Percentiles rank a stretch among this genome's conserved stretches.
phyloP scores from a whole-genome alignment of 2,797 vertebrate genomes.

The Alca torda region DNA sequence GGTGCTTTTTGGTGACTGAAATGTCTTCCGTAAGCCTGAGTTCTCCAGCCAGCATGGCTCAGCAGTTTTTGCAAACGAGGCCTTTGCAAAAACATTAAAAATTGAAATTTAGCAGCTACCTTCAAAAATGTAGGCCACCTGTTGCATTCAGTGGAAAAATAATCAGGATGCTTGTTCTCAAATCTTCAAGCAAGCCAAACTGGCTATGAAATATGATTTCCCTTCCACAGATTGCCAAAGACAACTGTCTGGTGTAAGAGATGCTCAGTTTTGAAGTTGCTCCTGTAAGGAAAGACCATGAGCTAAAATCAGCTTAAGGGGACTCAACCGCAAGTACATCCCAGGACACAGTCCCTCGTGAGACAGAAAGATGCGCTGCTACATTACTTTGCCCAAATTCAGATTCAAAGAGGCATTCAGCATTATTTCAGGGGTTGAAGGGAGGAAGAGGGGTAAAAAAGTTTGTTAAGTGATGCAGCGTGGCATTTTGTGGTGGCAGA shows the following conservation, averaged over 20 bases:
- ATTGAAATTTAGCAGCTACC: neutral
- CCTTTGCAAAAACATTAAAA: neutral
- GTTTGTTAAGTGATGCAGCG: neutral
- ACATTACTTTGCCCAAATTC: neutral
- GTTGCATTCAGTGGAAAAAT: neutral
- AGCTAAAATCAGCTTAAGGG: neutral
- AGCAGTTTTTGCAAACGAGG: neutral
- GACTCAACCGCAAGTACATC: neutral
- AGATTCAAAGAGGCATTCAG: neutral
- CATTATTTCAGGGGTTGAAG: neutral
- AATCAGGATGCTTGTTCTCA: neutral
- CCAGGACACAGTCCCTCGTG: neutral
- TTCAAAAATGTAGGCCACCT: conserved; percentile 1
- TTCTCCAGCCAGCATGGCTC: neutral
- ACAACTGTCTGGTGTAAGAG: neutral
- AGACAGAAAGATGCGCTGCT: accelerated
- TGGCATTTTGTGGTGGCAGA: neutral
- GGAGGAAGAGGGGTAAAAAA: neutral
- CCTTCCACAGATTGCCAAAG: neutral
- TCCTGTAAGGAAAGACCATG: neutral
- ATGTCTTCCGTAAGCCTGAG: neutral
- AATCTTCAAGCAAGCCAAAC: neutral
- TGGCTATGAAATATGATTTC: neutral
- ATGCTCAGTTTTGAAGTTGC: neutral
- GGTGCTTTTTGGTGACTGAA: neutral